phyloP scores from a whole-genome alignment of 2,113 vertebrate species.

The Prionailurus bengalensis region DNA sequence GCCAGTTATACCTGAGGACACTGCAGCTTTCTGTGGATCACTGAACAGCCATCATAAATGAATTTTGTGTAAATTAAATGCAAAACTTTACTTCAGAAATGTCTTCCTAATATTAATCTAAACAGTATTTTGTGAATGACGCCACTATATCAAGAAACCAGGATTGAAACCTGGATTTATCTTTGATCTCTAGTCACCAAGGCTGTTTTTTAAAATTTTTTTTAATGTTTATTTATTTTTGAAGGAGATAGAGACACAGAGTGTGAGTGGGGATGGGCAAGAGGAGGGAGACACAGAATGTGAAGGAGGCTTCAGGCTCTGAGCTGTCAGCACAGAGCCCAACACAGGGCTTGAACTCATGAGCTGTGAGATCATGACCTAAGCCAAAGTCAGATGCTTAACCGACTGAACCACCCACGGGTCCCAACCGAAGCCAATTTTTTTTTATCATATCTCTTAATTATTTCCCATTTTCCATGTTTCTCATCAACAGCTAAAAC shows the following conservation, averaged over 20 bases:
- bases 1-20: background rate
- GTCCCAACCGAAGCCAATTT: no score
- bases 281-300: no score
- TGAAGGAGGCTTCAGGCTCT: no score
- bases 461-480: background rate
- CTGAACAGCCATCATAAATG: background rate
- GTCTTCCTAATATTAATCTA: background rate
- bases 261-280: no score
- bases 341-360: no score
- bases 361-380: no score
- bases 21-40: background rate
- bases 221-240: no score
- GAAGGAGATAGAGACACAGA: no score
- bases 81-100: background rate
- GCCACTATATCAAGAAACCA: background rate
- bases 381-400: no score
- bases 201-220: background rate
- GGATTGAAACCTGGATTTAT: constrained; percentile 14
- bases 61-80: constrained; percentile 8
- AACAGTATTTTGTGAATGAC: background rate
- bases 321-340: no score
- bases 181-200: background rate
- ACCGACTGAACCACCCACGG: no score
- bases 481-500: background rate
- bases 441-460: background rate